Base-by-base conservation (phyloP, 2,113 vertebrate species). In the Jacana jacana region DNA sequence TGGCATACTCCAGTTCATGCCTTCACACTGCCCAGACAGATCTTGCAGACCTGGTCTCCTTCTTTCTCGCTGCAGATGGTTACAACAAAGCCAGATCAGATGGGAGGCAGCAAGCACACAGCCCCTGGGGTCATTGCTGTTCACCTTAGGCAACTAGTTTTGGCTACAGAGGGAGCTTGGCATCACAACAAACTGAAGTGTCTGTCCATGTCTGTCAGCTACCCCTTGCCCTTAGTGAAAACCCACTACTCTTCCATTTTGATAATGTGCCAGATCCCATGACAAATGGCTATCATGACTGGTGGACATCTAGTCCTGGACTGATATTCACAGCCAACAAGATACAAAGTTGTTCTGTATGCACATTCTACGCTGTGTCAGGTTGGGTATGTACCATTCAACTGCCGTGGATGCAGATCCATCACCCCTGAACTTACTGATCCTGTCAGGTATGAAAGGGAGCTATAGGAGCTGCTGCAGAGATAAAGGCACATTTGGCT, bases 331-430 rank as follows among this genome's bases (percentile, higher is more conserved):
- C 35, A 35, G 27, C n/a, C 19, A 9, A 23, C 3, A 1, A 0
- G 0, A 57, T 0, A 2, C 1, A 13, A 11, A 15, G 46, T 8
- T 52, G 15, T 27, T 58, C 51, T 49, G 27, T 7, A 7, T 6
- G 5, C 8, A 1, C 2, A 27, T 11, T 44, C 22, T 57, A 71
- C 61, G 46, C 31, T 52, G 40, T 42, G 35, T 40, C 3, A 7
- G 31, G 2, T 27, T 33, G 75, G 19, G 20, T 52, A 9, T 0
- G 11, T 14, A 23, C 31, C 3, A 3, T 48, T 60, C 16, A 51
- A 73, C 48, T 77, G 42, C 39, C 20, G 19, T 0, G 0, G 33
- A 31, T 28, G 19, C 35, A 69, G 16, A 27, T n/a, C 23, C 17
- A 22, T 27, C 0, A 1, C 28, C 66, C 23, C 61, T 48, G 55